Evolutionary conservation across 2,888 invertebrate species (phyloP), one percentile per base, ranked within the genome.

Genomic region (Phyllotreta striolata): DNA sequence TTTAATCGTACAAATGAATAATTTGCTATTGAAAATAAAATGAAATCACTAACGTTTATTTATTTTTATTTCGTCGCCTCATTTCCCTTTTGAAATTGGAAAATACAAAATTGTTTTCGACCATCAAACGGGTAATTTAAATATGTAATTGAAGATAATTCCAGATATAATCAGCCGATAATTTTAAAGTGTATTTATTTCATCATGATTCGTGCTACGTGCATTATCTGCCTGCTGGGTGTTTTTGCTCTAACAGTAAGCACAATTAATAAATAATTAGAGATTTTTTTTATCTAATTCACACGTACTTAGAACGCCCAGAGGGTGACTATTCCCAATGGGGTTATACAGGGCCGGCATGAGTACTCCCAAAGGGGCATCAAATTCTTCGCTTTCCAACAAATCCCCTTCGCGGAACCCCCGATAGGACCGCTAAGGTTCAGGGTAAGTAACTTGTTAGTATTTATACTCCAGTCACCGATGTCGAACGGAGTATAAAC

Each of bases 11-110:
- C 24, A 66, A 62, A 62, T 56, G 55, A 52, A 60, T 52, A 60
- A 66, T 58, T 64, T 66, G 63, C 58, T 66, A 66, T 64, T 58
- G 64, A 63, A 66, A 66, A 64, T 66, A 66, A 66, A 66, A 55
- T 52, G 63, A 51, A 51, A 57, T 64, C 64, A 59, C 61, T 38
- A 59, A 55, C 7, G 13, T 35, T 12, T 52, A 12, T 52, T 47
- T 47, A 24, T 24, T 24, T 24, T 24, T 24, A 24, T 24, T 24
- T 4, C 24, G 1, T 24, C 24, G 24, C 24, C 24, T 24, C 24
- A 24, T 24, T 24, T 24, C 24, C 1, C 24, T 24, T 24, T n/a
- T n/a, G n/a, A n/a, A n/a, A n/a, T n/a, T n/a, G n/a, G n/a, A n/a
- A n/a, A n/a, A n/a, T n/a, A 4, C 24, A 24, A 24, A 24, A n/a